A percentile compares a stretch with the other conserved stretches of the same genome.
Conservation (phyloP, 2,797 vertebrate species). For the Acanthopagrus latus region DNA sequence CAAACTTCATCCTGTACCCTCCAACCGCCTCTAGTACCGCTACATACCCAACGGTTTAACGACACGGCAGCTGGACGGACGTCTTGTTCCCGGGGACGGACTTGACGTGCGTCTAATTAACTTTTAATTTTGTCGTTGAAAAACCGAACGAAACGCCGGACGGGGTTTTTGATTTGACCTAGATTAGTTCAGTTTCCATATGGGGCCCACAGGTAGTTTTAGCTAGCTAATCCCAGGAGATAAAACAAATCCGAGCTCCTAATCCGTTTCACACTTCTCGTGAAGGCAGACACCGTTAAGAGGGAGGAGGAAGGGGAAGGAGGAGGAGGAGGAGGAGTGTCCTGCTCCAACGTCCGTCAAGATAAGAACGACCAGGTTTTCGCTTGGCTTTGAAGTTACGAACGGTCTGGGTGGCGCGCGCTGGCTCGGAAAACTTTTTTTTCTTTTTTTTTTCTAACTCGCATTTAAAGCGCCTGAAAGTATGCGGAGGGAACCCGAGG, state of each 20-base stretch:
- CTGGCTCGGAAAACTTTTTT: neutral
- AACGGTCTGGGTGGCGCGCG: no score
- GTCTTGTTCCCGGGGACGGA: neutral
- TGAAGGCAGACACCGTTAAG: neutral
- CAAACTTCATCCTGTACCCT: neutral
- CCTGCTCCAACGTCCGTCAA: neutral
- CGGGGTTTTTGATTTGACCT: constrained; percentile 65
- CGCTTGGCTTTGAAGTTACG: neutral
- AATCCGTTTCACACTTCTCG: constrained; percentile 66
- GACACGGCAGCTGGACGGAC: accelerated
- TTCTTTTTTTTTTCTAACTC: no score
- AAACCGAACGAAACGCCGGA: neutral
- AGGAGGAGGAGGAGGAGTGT: constrained; percentile 43
- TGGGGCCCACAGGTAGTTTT: constrained; percentile 11
- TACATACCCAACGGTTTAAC: accelerated
- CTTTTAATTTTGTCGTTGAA: neutral
- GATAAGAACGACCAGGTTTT: constrained; percentile 8
- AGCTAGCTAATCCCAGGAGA: constrained; percentile 52
- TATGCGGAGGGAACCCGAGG: constrained; percentile 9
- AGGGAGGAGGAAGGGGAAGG: neutral
- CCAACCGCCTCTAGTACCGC: accelerated
- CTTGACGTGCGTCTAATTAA: neutral
- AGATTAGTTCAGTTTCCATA: constrained; percentile 49
- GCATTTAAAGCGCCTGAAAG: accelerated
- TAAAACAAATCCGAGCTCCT: constrained; percentile 48